phyloP scores from a whole-genome alignment of 2,888 invertebrate genomes.

The Ormyrus rosae region DNA sequence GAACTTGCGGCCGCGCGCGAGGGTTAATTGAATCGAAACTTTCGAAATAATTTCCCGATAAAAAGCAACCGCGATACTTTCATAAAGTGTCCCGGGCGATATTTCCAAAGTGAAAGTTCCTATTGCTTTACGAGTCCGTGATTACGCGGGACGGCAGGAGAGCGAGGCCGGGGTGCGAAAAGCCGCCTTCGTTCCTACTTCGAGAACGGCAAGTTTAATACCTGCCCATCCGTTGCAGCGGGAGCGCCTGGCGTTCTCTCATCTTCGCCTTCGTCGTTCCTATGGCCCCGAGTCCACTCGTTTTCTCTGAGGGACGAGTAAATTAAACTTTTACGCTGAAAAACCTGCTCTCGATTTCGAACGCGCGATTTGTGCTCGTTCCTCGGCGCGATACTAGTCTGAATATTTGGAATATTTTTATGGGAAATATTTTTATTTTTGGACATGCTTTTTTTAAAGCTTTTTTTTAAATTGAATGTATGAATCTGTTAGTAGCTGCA shows the following conservation, averaged over 20 bases:
- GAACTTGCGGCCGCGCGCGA: neutral
- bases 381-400: too few relatives aligned
- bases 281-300: neutral
- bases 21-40: constrained; percentile 27
- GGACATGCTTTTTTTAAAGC: too few relatives aligned
- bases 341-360: constrained; percentile 21
- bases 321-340: constrained; percentile 39
- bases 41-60: constrained; percentile 33
- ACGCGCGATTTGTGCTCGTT: too few relatives aligned
- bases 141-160: too few relatives aligned
- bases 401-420: too few relatives aligned
- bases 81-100: constrained; percentile 12
- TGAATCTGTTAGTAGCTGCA: too few relatives aligned
- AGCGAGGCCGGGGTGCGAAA: neutral
- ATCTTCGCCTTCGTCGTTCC: too few relatives aligned
- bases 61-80: constrained; percentile 31
- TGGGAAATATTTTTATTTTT: too few relatives aligned
- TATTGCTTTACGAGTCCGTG: constrained; percentile 23
- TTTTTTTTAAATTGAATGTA: too few relatives aligned
- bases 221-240: constrained; percentile 10
- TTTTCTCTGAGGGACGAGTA: neutral
- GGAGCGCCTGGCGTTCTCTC: too few relatives aligned
- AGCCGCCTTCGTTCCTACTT: constrained; percentile 10
- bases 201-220: constrained; percentile 23
- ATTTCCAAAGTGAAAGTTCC: constrained; percentile 13